phyloP scores from a whole-genome alignment of 2,888 invertebrate genomes.

The Thereva unica region DNA sequence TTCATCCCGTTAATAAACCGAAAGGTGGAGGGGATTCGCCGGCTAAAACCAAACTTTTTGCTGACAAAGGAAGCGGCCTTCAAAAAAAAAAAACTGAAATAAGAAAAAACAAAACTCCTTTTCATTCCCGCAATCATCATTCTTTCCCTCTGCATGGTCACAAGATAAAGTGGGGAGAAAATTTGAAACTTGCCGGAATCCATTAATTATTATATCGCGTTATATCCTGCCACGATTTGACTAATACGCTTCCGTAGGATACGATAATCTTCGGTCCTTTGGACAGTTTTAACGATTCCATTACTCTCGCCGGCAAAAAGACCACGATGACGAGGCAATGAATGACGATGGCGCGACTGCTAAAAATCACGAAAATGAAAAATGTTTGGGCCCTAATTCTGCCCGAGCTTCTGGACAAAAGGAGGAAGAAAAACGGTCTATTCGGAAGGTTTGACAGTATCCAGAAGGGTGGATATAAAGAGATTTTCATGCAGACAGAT shows the following conservation, averaged over 20 bases:
- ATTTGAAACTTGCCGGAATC: conserved; percentile 30
- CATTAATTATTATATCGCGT: conserved; percentile 33
- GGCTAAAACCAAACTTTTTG: no score
- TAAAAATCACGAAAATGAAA: conserved; percentile 31
- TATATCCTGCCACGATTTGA: conserved; percentile 33
- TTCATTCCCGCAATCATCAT: conserved; percentile 25
- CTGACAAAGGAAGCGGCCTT: neutral
- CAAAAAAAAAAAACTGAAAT: neutral
- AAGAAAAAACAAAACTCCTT: conserved; percentile 13
- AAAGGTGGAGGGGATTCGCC: no score
- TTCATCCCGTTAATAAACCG: neutral
- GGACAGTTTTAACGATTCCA: conserved; percentile 34
- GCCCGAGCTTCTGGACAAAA: no score
- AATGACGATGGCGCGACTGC: conserved; percentile 12
- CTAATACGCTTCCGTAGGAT: conserved; percentile 33
- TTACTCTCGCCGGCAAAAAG: conserved; percentile 3
- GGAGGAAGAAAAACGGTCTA: no score
- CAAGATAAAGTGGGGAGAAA: conserved; percentile 34
- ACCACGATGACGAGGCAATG: conserved; percentile 16
- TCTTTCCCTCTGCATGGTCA: conserved; percentile 15
- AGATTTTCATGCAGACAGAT: no score
- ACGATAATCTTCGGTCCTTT: conserved; percentile 29
- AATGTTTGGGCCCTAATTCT: conserved; percentile 29
- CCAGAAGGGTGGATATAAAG: no score
- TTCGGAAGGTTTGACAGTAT: no score